Evolutionary conservation across 1,140 invertebrate genomes (phyloP), one percentile per base, ranked within the genome.

Genomic region (Dendroctonus ponderosae): DNA sequence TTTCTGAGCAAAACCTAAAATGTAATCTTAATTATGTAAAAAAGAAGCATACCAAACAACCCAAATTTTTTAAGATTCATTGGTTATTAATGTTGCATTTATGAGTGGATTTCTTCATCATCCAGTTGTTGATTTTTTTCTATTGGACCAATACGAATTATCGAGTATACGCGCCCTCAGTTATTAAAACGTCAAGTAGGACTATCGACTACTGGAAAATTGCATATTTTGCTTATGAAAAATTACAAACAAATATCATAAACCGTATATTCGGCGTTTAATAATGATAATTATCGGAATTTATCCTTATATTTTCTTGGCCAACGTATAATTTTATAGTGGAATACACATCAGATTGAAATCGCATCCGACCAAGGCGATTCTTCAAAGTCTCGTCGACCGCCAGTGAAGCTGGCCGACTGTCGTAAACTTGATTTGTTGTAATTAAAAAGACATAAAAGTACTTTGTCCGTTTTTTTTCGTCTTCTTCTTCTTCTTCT

Each of bases 251-350:
- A 77, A 77, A 77, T 72, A 77, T 77, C 74, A 77, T 77, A 77
- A 77, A 76, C 72, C 69, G 69, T 70, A 76, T 74, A 72, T 73
- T 71, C 71, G 71, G 73, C 68, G 66, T 70, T 75, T 77, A 77
- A 77, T 77, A 75, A 77, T 68, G 74, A 77, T 77, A 76, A 77
- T 77, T 77, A 77, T 77, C 74, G 73, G 73, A 75, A 75, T 76
- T 77, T 77, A 77, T 75, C 75, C 73, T 75, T 72, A 75, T 76
- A 73, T 75, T 73, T 73, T 73, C 71, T 72, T 70, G 57, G 50
- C 71, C 71, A 77, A 75, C 75, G 63, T 77, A 70, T 77, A 77
- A 77, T 77, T 77, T 77, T 66, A 70, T 69, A 65, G 72, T 67
- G 71, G 71, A 71, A 70, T 69, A 72, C 67, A 72, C 66, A 70